Base-by-base conservation (phyloP, 2,113 vertebrate genomes). In the Dasyornis broadbenti region DNA sequence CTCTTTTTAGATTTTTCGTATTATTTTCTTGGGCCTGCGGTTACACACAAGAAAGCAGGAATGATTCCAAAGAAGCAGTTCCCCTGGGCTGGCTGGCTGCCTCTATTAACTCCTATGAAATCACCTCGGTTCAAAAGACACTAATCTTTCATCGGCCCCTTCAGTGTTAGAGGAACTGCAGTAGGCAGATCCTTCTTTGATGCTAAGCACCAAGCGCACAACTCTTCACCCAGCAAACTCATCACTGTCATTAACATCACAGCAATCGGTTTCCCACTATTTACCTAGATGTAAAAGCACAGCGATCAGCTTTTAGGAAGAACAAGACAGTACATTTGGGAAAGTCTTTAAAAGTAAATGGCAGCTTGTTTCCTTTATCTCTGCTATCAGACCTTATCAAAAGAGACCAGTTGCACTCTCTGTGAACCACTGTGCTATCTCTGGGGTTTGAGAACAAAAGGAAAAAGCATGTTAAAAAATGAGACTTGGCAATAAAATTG, bases 381-480 rank as follows among this genome's bases (percentile, higher is more conserved):
- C 68, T 88, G 75, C 69, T 75, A 78, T 95, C 40, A 78, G 69
- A 68, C 39, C 79, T 73, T 87, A 96, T 59, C 30, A 63, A 89
- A 77, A 87, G 52, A 63, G 63, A 87, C 14, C 47, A 54, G 78
- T 3, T 80, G 78, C 86, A 69, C 54, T 76, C 85, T 85, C 49
- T 50, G 77, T 85, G 57, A 93, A 84, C 63, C 8, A 44, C 68
- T n/a, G 26, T 15, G 45, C 66, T 92, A 82, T 59, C 83, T 72
- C 78, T 68, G 63, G 68, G 83, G 54, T 45, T 93, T 88, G 59
- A 89, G 95, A 95, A 81, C 70, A 92, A 54, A 94, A 61, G 53
- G 52, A 66, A 81, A 70, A 81, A 70, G 40, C 82, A 89, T 60
- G 82, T 91, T 66, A 82, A 92, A 89, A 91, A 82, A 52, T 0